phyloP scores from a whole-genome alignment of 2,888 invertebrate species.

The Phortica okadai region DNA sequence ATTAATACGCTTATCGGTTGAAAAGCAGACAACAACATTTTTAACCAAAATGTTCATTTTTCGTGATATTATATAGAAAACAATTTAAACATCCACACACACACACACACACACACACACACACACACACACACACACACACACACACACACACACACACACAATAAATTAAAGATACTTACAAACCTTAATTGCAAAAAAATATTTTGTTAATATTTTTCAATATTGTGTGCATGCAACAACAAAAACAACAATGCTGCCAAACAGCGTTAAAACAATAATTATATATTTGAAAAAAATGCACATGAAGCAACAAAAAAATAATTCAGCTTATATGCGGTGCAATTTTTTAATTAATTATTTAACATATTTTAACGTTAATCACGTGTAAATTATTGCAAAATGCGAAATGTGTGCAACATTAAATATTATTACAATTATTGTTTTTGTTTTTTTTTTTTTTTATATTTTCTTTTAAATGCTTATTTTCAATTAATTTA shows the following conservation, averaged over 20 bases:
- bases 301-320: background rate
- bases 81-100: background rate
- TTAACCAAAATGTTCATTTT: conserved; percentile 29
- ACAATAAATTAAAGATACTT: background rate
- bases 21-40: background rate
- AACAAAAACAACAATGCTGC: background rate
- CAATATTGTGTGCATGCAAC: conserved; percentile 12
- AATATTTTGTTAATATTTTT: conserved; percentile 52
- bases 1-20: conserved; percentile 56
- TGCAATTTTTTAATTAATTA: conserved; percentile 54
- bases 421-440: conserved; percentile 18
- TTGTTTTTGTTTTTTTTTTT: background rate
- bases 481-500: conserved; percentile 26
- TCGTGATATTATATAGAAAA: background rate
- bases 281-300: background rate
- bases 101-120: background rate
- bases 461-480: conserved; percentile 6
- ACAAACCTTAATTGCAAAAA: conserved; percentile 52
- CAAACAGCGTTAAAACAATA: background rate
- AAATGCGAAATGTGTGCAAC: conserved; percentile 21
- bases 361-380: conserved; percentile 59
- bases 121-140: conserved; percentile 36
- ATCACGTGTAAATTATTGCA: conserved; percentile 55
- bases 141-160: conserved; percentile 16
- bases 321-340: conserved; percentile 6